These are phyloP conservation scores for Hyperoplus immaculatus DNA, from an alignment of 2,797 vertebrate species.

Conservation along the genomic window DNA sequence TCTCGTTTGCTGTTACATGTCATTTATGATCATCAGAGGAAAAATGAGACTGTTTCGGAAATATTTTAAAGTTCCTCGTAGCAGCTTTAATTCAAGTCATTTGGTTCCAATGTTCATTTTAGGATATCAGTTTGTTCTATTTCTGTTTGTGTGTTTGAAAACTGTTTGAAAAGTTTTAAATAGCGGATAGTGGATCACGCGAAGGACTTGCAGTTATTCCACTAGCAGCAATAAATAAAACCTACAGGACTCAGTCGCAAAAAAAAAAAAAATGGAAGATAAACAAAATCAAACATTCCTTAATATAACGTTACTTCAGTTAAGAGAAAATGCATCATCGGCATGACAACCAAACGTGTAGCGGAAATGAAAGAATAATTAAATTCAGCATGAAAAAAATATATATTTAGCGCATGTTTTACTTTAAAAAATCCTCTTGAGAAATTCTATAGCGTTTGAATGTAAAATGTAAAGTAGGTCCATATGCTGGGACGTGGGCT, in stretches of 20 bases:
- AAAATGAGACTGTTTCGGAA: too few relatives aligned
- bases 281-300: neutral
- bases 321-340: neutral
- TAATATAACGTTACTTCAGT: neutral
- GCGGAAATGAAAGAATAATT: neutral
- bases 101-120: neutral
- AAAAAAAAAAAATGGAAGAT: neutral
- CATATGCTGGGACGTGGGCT: neutral
- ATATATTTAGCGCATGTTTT: neutral
- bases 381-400: neutral
- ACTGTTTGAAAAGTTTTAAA: too few relatives aligned
- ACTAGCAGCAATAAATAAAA: neutral
- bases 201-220: neutral
- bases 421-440: neutral
- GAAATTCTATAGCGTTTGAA: too few relatives aligned
- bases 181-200: too few relatives aligned
- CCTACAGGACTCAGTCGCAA: neutral
- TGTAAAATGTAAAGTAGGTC: neutral
- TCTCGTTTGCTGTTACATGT: too few relatives aligned
- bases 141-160: neutral
- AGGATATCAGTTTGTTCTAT: neutral
- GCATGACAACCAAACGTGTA: neutral
- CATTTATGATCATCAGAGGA: too few relatives aligned
- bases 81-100: neutral
- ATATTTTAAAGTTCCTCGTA: too few relatives aligned